Evolutionary conservation across 2,888 invertebrate species (phyloP).

Genomic region (Amphimallon solstitiale): DNA sequence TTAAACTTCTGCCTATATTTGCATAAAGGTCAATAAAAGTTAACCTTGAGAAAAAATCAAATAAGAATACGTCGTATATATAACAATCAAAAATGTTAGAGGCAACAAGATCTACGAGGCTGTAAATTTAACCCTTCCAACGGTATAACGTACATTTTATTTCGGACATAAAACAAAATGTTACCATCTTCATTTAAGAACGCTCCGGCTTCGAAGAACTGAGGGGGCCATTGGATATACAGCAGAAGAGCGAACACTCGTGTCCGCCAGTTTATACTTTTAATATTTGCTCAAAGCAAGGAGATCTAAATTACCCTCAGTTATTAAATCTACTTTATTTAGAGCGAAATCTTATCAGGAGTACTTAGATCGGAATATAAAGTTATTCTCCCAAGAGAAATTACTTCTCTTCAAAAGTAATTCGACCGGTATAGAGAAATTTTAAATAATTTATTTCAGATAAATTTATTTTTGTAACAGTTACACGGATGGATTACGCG

Average conservation of each 20-base stretch:
- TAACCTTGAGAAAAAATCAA: neutral
- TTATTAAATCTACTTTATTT: constrained; percentile 37
- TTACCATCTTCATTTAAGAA: constrained; percentile 47
- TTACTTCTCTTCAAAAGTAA: neutral
- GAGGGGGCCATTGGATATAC: neutral
- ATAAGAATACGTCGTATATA: neutral
- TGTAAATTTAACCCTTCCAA: constrained; percentile 37
- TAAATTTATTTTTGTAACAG: neutral
- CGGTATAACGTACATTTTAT: constrained; percentile 38
- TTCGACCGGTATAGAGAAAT: neutral
- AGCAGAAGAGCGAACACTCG: neutral
- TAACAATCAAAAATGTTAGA: constrained; percentile 34
- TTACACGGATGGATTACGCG: neutral
- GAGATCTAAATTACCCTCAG: constrained; percentile 40
- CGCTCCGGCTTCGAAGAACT: constrained; percentile 24
- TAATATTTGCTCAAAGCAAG: constrained; percentile 37
- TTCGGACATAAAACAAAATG: constrained; percentile 47
- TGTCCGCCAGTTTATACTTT: constrained; percentile 5
- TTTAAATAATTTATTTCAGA: constrained; percentile 13
- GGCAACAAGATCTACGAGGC: constrained; percentile 35
- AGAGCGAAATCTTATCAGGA: neutral
- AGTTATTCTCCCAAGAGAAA: constrained; percentile 2
- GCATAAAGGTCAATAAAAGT: neutral
- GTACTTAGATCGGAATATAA: neutral
- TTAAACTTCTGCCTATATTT: neutral